Evolutionary conservation across 2,113 vertebrate genomes (phyloP).

Genomic region (Ranitomeya imitator): DNA sequence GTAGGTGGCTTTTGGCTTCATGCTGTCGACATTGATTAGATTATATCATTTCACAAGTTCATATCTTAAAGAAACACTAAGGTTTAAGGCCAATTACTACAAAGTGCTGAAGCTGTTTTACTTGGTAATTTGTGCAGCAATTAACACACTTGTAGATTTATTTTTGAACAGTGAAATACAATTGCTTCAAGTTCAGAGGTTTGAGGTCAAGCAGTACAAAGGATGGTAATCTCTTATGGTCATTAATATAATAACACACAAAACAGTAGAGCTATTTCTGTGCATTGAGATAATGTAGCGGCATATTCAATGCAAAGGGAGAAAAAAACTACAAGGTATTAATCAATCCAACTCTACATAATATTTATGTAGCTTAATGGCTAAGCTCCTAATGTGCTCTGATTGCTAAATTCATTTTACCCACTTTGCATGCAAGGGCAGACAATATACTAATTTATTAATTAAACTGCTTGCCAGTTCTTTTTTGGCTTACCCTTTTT

Average conservation of each 20-base stretch:
- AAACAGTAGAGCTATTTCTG: conserved; percentile 5
- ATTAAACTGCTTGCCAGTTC: conserved; percentile 44
- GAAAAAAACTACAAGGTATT: conserved; percentile 37
- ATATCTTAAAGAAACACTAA: conserved; percentile 51
- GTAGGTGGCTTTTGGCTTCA: conserved; percentile 35
- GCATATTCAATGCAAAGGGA: conserved; percentile 26
- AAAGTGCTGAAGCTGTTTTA: conserved; percentile 53
- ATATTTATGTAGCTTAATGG: conserved; percentile 52
- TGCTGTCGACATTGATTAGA: conserved; percentile 48
- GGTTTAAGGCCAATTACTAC: conserved; percentile 57
- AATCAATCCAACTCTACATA: conserved; percentile 32
- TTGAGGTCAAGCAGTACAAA: conserved; percentile 49
- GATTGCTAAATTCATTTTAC: conserved; percentile 46
- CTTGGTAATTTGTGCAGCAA: conserved; percentile 52
- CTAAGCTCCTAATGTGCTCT: conserved; percentile 29
- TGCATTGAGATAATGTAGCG: conserved; percentile 12
- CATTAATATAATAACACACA: conserved; percentile 30
- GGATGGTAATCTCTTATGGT: conserved; percentile 23
- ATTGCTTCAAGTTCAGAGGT: conserved; percentile 52
- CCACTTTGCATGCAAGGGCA: conserved; percentile 37
- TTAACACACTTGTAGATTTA: conserved; percentile 49
- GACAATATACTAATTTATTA: conserved; percentile 39
- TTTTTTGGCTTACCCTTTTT: conserved; percentile 33
- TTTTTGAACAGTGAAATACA: conserved; percentile 42
- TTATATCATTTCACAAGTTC: conserved; percentile 38